Conservation (phyloP, 1,140 invertebrate species). For the Reticulitermes speratus region DNA sequence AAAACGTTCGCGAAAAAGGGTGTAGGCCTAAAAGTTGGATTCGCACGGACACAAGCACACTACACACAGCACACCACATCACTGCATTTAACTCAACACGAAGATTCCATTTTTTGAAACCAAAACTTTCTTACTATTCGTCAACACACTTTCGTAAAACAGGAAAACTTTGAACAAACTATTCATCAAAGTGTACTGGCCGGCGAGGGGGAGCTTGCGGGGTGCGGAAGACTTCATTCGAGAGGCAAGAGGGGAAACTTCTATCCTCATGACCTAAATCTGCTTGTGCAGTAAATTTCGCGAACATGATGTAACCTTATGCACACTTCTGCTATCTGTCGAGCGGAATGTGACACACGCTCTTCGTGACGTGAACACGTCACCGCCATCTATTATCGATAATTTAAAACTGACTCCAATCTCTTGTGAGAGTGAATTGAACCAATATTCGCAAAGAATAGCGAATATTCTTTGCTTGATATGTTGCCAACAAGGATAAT, state of each 20-base stretch:
- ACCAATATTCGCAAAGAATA: background rate
- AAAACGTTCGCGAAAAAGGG: background rate
- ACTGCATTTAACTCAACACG: background rate
- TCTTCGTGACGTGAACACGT: too few species aligned
- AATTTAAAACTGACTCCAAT: background rate
- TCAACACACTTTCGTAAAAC: background rate
- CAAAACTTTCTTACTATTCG: background rate
- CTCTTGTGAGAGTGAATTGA: background rate
- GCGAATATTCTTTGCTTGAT: background rate
- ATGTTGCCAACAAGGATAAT: background rate
- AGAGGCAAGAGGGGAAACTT: background rate
- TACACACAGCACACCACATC: background rate
- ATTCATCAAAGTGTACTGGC: background rate
- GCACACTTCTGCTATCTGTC: background rate
- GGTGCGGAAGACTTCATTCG: slow-evolving; percentile 1
- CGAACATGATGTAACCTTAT: background rate
- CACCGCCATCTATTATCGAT: background rate
- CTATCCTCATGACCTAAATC: slow-evolving; percentile 3
- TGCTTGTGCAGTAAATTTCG: slow-evolving; percentile 1
- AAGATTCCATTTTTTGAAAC: background rate
- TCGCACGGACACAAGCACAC: background rate
- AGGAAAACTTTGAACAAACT: slow-evolving; percentile 1
- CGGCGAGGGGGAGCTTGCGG: background rate
- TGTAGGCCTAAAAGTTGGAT: slow-evolving; percentile 5
- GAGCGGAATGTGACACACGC: background rate